These are phyloP conservation scores for Erpobdella octoculata DNA, from an alignment of 2,888 invertebrate species.

Conservation along the genomic window DNA sequence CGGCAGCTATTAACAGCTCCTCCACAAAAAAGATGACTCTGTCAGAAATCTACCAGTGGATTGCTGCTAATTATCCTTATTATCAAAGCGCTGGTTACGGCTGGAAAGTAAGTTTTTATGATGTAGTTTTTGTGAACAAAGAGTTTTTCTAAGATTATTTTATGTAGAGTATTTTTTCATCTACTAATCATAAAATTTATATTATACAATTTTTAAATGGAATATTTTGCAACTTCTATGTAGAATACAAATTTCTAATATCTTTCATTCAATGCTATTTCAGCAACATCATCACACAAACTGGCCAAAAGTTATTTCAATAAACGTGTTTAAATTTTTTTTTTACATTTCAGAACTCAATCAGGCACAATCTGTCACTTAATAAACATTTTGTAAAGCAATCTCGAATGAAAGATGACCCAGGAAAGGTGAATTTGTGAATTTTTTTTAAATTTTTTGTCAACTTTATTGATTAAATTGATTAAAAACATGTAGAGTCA, in stretches of 20 bases:
- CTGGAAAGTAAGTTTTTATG: conserved; percentile 61
- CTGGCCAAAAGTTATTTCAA: too few species aligned
- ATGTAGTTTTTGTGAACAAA: background rate
- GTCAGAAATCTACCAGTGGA: conserved; percentile 68
- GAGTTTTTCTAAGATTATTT: too few species aligned
- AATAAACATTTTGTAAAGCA: conserved; percentile 69
- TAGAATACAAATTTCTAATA: too few species aligned
- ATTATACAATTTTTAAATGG: too few species aligned
- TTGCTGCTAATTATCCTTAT: conserved; percentile 65
- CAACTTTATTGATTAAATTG: background rate
- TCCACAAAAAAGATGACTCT: conserved; percentile 66
- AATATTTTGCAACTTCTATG: too few species aligned
- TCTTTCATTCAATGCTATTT: too few species aligned
- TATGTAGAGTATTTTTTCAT: too few species aligned
- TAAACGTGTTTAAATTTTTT: too few species aligned
- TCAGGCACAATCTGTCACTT: conserved; percentile 64
- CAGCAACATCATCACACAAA: too few species aligned
- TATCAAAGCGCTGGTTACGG: conserved; percentile 64
- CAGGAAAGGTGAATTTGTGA: conserved; percentile 59
- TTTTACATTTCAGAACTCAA: conserved; percentile 71
- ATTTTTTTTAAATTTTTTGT: background rate
- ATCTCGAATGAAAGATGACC: conserved; percentile 65
- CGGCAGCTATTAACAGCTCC: conserved; percentile 63
- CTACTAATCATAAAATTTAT: too few species aligned
- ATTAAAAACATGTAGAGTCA: too few species aligned